Evolutionary conservation across 2,797 vertebrate genomes (phyloP).

Genomic region (Sandelia bainsii): DNA sequence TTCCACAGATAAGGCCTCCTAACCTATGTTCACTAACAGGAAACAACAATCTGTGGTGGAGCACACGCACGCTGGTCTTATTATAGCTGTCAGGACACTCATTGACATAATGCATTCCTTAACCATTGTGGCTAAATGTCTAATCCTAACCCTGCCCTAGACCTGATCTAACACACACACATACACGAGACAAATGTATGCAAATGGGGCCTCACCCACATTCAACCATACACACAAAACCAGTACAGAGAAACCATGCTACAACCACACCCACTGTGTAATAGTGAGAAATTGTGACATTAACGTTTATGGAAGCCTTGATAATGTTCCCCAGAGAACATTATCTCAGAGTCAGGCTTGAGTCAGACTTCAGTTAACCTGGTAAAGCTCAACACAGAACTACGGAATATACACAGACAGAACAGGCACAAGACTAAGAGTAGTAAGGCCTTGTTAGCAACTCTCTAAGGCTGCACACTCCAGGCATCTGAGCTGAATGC

Average conservation of each 20-base stretch:
- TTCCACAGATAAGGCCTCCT: conserved; percentile 68
- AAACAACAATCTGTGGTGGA: conserved; percentile 52
- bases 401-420: too few species aligned
- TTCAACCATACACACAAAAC: background rate
- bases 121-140: background rate
- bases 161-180: background rate
- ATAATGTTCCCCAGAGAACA: background rate
- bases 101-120: background rate
- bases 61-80: background rate
- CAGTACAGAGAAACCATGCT: background rate
- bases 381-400: too few species aligned
- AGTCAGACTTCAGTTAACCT: too few species aligned
- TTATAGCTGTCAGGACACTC: background rate
- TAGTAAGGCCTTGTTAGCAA: background rate
- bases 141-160: background rate
- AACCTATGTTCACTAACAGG: conserved; percentile 59
- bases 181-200: background rate
- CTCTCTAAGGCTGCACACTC: too few species aligned
- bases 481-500: too few species aligned
- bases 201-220: background rate
- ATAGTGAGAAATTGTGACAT: background rate
- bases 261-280: background rate
- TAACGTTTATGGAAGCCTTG: background rate
- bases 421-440: too few species aligned
- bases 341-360: too few species aligned